Base-by-base conservation (phyloP, 1,140 invertebrate species). In the Phocides pigmalion region DNA sequence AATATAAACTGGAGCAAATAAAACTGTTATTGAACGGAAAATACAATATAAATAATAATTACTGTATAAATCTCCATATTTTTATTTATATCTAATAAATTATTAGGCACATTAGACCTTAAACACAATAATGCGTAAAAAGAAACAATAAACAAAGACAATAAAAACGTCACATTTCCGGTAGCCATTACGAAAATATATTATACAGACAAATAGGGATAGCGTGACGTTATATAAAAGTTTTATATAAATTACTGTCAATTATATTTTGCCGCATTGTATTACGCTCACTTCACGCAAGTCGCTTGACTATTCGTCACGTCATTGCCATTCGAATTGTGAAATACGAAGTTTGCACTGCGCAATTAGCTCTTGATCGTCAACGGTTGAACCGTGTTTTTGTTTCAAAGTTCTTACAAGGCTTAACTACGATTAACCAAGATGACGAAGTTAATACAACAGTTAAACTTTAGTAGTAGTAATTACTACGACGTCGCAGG, bases 381-480 rank as follows among this genome's bases (percentile, higher is more conserved):
- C 47, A 68, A 75, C 85, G 87, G 86, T 83, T 28, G 44, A 58
- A 75, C 87, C 87, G 87, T 88, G 80, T 82, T 82, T 89, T 90
- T 74, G 53, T 72, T 72, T 68, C 53, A 41, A 80, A 81, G 83
- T 84, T 79, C 46, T 42, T 76, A 66, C 72, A 90, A 82, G 84
- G 87, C 87, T 85, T 82, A 89, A 90, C 32, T 89, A 90, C 87
- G 86, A 76, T 70, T 90, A 68, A 44, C 67, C 87, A 90, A 78
- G 81, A 90, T 90, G 88, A 90, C 86, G 72, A 90, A 89, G 86
- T 84, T 90, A 77, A 85, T 90, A 82, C 84, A 89, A 85, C 86
- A 87, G 70, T 90, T 90, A 85, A 87, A 80, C 75, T 90, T 87
- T 88, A 90, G 84, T 88, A 90, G 82, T 90, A 90, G 81, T 90